Evolutionary conservation across 2,797 vertebrate genomes (phyloP), one percentile per base, ranked within the genome.

Genomic region (Microhierax caerulescens): DNA sequence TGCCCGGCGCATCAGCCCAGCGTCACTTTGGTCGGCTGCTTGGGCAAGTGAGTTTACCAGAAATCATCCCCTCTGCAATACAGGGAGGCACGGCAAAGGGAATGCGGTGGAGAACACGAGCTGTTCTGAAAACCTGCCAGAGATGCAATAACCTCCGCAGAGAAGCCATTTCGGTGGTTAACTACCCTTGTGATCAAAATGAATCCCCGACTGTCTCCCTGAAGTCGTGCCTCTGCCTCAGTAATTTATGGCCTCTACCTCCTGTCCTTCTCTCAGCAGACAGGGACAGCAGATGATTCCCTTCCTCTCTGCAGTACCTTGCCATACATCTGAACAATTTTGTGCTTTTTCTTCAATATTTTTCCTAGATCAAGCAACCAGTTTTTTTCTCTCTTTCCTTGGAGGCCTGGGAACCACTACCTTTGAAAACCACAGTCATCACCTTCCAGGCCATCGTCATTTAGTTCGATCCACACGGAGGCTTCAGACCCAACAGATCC

Each of bases 111-210:
- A 73, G 64, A 83, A 41, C 9, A 74, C 5, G 3, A 94, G 73
- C 41, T 84, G 69, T 41, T 90, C 65, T 92, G 78, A 85, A 88
- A 93, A 85, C 47, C 61, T 87, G 75, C 51, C 82, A 93, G 75
- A 70, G 85, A 70, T 67, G 56, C 91, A 96, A 63, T 76, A 91
- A 63, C 36, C 30, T 94, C 90, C 87, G 88, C 60, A 74, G 90
- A 88, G 61, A 73, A 89, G 69, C 64, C 17, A 72, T 64, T 95
- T 90, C 45, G 79, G 70, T 8, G 27, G 63, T 74, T 85, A 94
- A 88, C 91, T 83, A 82, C 30, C 78, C 78, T 82, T 79, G 75
- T 70, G 91, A 95, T 90, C n/a, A 67, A 79, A 94, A 95, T 17
- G 39, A 87, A 91, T 93, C 30, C 34, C 75, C 48, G 75, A 8